Conservation (phyloP, 2,888 invertebrate species). For the Melieria omissa region DNA sequence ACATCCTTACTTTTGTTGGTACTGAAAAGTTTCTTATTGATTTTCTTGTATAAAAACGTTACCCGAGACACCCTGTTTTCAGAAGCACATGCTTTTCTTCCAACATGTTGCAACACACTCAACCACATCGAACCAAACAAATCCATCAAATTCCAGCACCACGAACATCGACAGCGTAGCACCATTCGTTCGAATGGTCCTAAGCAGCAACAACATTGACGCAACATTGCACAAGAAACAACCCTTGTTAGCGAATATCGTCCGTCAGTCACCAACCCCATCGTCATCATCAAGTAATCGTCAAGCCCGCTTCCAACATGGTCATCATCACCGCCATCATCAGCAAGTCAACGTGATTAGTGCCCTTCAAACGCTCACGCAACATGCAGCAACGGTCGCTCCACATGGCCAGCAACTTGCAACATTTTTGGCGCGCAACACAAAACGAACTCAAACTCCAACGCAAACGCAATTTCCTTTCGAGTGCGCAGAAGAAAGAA, state of each 20-base stretch:
- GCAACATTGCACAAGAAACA: too few species aligned
- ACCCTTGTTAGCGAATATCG: too few species aligned
- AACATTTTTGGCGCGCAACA: conserved; percentile 17
- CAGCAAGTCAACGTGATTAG: background rate
- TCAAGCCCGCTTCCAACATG: too few species aligned
- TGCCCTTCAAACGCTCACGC: conserved; percentile 2
- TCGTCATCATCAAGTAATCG: too few species aligned
- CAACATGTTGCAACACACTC: background rate
- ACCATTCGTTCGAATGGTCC: too few species aligned
- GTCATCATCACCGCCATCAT: too few species aligned
- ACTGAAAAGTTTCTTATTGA: too few species aligned
- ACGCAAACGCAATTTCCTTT: conserved; percentile 6
- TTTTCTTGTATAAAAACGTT: background rate
- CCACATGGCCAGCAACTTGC: background rate
- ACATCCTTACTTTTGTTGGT: too few species aligned
- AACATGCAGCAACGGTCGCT: background rate
- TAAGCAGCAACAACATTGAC: too few species aligned
- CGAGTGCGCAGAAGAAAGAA: conserved; percentile 8
- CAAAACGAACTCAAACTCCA: background rate
- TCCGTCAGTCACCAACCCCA: too few species aligned
- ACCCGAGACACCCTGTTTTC: conserved; percentile 4
- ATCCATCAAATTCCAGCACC: conserved; percentile 4
- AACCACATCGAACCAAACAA: background rate
- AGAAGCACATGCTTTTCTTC: background rate
- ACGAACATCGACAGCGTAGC: background rate